Percentiles rank a stretch among this genome's conserved stretches.
Evolutionary conservation across 1,140 invertebrate species (phyloP).

Genomic region (Parapsyche elsis): DNA sequence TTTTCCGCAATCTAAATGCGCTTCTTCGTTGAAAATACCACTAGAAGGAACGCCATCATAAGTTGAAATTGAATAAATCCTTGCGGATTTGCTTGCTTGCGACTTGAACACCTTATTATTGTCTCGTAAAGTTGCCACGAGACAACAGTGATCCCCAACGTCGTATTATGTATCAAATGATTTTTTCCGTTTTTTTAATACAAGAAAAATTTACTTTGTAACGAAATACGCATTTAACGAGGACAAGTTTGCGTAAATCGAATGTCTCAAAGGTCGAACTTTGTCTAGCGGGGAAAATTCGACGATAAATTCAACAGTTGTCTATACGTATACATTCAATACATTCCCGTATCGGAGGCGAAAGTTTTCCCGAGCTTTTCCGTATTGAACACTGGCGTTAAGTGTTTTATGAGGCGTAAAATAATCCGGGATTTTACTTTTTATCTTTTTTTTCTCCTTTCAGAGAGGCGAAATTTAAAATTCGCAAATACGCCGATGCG

Average conservation of each 20-base stretch:
- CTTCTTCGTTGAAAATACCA: no score
- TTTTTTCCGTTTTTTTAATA: no score
- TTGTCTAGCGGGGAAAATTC: conserved; percentile 25
- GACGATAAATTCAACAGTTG: conserved; percentile 10
- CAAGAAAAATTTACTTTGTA: no score
- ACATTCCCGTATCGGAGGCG: not conserved
- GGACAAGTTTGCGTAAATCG: not conserved
- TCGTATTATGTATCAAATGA: no score
- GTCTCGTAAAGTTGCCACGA: conserved; percentile 14
- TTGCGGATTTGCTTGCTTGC: not conserved
- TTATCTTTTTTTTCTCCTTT: not conserved
- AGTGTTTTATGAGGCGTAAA: conserved; percentile 19
- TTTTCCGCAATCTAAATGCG: no score
- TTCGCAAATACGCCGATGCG: not conserved
- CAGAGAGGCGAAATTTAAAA: not conserved
- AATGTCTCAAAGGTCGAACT: conserved; percentile 13
- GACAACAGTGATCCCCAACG: no score
- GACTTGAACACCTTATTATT: conserved; percentile 31
- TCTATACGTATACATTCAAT: not conserved
- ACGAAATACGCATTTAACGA: no score
- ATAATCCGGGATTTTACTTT: not conserved
- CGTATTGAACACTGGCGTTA: conserved; percentile 2
- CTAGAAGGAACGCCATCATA: not conserved
- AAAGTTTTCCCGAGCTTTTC: not conserved
- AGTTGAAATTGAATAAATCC: conserved; percentile 25